phyloP scores from a whole-genome alignment of 2,797 vertebrate genomes.

The Epinephelus malabaricus region DNA sequence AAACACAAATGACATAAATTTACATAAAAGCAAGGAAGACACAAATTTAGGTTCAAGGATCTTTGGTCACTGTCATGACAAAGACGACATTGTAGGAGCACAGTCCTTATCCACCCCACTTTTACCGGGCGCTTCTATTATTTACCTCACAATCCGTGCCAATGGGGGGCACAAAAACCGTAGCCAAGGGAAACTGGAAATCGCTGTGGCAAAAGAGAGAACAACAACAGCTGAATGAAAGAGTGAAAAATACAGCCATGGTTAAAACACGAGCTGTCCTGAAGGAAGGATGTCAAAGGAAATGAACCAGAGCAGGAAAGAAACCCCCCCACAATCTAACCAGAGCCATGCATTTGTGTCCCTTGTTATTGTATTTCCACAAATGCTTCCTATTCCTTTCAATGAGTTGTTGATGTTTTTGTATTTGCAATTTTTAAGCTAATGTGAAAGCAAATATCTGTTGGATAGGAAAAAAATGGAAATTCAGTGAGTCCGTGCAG shows the following conservation, averaged over 20 bases:
- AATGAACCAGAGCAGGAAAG: neutral
- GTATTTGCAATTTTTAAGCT: neutral
- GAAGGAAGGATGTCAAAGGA: neutral
- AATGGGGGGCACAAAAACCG: slow-evolving; percentile 29
- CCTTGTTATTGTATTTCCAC: neutral
- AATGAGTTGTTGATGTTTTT: neutral
- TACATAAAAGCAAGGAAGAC: neutral
- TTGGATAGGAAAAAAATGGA: neutral
- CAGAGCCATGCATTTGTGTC: neutral
- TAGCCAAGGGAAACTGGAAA: slow-evolving; percentile 53
- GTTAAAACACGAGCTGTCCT: slow-evolving; percentile 9
- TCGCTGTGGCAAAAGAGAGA: slow-evolving; percentile 10
- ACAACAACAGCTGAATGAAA: slow-evolving; percentile 32
- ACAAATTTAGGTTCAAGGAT: slow-evolving; percentile 29
- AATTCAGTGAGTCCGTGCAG: neutral
- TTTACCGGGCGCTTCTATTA: slow-evolving; percentile 23
- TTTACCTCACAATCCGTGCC: slow-evolving; percentile 16
- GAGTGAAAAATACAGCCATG: slow-evolving; percentile 24
- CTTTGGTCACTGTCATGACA: neutral
- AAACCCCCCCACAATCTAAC: neutral
- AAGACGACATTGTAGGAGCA: neutral
- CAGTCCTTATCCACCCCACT: neutral
- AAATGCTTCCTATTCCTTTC: neutral
- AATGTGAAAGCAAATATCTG: neutral
- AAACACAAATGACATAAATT: neutral